A percentile compares a stretch with the other conserved stretches of the same genome.
Conservation (phyloP, 2,888 invertebrate genomes). For the Junonia oenone region DNA sequence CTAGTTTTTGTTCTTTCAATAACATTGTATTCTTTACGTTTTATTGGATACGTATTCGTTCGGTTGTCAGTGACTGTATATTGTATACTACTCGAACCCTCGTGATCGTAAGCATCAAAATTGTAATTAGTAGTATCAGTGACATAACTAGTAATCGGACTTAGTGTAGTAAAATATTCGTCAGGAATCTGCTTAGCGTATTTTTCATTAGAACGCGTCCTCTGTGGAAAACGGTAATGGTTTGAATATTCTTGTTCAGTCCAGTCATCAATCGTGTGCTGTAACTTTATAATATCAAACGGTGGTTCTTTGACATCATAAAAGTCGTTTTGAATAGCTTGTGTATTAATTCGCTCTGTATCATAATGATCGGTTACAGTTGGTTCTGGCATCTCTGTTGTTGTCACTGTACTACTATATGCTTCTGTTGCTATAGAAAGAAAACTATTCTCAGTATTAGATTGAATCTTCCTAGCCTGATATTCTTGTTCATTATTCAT, state of each 20-base stretch:
- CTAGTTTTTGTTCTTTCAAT: conserved; percentile 54
- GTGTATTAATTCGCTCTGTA: conserved; percentile 66
- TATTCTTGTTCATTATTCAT: conserved; percentile 51
- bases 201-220: conserved; percentile 75
- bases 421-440: conserved; percentile 43
- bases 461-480: conserved; percentile 72
- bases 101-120: conserved; percentile 67
- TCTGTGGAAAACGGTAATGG: conserved; percentile 64
- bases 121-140: conserved; percentile 53
- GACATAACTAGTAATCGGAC: conserved; percentile 55
- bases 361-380: conserved; percentile 69
- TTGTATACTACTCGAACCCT: conserved; percentile 67
- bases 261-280: conserved; percentile 92
- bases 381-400: conserved; percentile 45
- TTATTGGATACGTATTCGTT: conserved; percentile 39
- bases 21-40: conserved; percentile 54
- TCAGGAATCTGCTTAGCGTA: conserved; percentile 88
- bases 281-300: conserved; percentile 86
- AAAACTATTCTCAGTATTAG: conserved; percentile 45
- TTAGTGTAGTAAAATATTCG: conserved; percentile 85
- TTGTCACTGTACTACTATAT: conserved; percentile 43
- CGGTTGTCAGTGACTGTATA: conserved; percentile 57
- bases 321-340: conserved; percentile 52
- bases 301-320: conserved; percentile 75
- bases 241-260: conserved; percentile 86